Evolutionary conservation across 2,888 invertebrate species (phyloP), one percentile per base, ranked within the genome.

Genomic region (Ellobium chinense): DNA sequence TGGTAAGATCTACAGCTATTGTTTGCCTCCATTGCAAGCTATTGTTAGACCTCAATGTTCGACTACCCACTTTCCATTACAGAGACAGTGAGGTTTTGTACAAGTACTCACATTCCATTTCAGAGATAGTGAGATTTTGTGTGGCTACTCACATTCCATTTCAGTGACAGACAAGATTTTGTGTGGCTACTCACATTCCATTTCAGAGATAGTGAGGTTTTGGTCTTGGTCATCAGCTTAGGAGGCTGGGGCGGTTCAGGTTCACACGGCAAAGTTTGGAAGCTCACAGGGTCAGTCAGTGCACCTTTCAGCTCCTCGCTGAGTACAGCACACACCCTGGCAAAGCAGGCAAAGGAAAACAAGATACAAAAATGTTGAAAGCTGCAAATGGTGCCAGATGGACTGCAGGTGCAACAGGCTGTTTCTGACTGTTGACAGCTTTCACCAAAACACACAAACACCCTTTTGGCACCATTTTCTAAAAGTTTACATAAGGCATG

Each of bases 231-330:
- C 80, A 95, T 94, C 86, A 97, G 93, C 93, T 96, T 96, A 70
- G 96, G 96, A 76, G 95, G 93, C 88, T 87, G 95, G 12, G 95
- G 96, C 24, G 89, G 84, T 87, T 96, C 97, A 31, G 97, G 97
- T 89, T 96, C 96, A 91, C 97, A 97, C 80, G 96, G 93, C 31
- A 96, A 95, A 46, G 97, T 97, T 85, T 95, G 95, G 94, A 97
- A 97, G 87, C 95, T 95, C 82, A 96, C 95, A 78, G 96, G 95
- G 90, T 96, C 96, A 82, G 96, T 96, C 12, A 96, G 95, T 58
- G 95, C 95, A 74, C 97, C 97, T 84, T 95, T 95, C 84, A 96
- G 91, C 90, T 95, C 95, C 85, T 97, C 96, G 34, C 72, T 76
- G 84, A 96, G 93, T 89, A 96, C 95, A 87, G 96, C 96, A 93